Conservation (phyloP, 1,140 invertebrate genomes). For the Notospermus geniculatus region DNA sequence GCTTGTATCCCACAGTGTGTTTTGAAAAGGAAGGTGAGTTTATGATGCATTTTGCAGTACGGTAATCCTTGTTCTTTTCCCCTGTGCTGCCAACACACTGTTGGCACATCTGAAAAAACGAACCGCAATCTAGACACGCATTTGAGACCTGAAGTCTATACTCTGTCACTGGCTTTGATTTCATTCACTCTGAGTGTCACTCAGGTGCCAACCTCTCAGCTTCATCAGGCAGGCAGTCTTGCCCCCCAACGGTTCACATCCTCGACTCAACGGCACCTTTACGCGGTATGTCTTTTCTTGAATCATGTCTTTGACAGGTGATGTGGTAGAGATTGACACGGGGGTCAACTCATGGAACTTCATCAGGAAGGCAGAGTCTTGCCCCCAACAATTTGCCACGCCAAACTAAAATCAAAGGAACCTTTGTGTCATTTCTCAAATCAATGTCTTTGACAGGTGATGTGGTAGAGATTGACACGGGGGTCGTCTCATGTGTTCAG, state of each 20-base stretch:
- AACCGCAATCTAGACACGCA: not conserved
- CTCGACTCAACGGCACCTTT: no score
- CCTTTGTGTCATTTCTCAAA: not conserved
- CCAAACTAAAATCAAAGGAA: not conserved
- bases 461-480: not conserved
- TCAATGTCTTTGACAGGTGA: not conserved
- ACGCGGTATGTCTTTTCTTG: no score
- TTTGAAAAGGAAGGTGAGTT: not conserved
- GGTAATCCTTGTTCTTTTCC: no score
- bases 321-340: not conserved
- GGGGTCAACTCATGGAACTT: not conserved
- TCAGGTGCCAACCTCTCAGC: no score
- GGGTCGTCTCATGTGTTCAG: no score
- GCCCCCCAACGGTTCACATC: no score
- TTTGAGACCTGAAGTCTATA: not conserved
- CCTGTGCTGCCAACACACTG: not conserved
- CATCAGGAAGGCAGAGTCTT: no score
- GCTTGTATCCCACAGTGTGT: not conserved
- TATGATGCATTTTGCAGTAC: no score
- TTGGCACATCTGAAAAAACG: not conserved
- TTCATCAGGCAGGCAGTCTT: no score
- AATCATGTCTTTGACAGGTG: no score
- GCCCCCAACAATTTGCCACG: not conserved
- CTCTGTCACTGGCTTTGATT: not conserved
- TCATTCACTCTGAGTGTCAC: no score